phyloP scores from a whole-genome alignment of 2,888 invertebrate species.

The Oeneis ivallda region DNA sequence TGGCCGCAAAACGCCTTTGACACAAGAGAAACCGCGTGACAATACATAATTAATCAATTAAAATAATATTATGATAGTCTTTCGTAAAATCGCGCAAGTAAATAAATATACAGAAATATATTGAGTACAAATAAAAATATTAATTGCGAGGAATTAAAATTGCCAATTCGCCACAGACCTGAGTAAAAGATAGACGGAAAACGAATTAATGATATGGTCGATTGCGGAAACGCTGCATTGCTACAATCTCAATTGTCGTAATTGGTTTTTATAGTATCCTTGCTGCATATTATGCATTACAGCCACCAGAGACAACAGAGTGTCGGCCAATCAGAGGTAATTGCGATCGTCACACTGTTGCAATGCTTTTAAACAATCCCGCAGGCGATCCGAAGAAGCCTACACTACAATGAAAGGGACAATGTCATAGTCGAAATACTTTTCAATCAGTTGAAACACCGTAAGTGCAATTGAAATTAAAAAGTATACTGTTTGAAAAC shows the following conservation, averaged over 20 bases:
- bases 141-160: constrained; percentile 57
- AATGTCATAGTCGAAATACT: too few relatives aligned
- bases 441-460: background rate
- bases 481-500: background rate
- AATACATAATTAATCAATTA: constrained; percentile 34
- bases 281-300: too few relatives aligned
- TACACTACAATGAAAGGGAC: too few relatives aligned
- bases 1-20: constrained; percentile 41
- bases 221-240: too few relatives aligned
- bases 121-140: constrained; percentile 60
- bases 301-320: too few relatives aligned
- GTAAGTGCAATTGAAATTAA: background rate
- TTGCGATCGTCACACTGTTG: too few relatives aligned
- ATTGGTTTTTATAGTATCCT: too few relatives aligned
- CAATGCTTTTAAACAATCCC: too few relatives aligned
- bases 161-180: constrained; percentile 9
- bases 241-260: too few relatives aligned
- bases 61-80: constrained; percentile 28
- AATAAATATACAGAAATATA: constrained; percentile 54
- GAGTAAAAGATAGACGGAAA: background rate
- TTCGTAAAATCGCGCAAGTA: constrained; percentile 38
- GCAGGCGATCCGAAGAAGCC: too few relatives aligned
- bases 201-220: too few relatives aligned
- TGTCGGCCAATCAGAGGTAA: too few relatives aligned
- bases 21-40: constrained; percentile 41